Conservation (phyloP, 1,140 invertebrate species). For the Bombus pyrosoma region DNA sequence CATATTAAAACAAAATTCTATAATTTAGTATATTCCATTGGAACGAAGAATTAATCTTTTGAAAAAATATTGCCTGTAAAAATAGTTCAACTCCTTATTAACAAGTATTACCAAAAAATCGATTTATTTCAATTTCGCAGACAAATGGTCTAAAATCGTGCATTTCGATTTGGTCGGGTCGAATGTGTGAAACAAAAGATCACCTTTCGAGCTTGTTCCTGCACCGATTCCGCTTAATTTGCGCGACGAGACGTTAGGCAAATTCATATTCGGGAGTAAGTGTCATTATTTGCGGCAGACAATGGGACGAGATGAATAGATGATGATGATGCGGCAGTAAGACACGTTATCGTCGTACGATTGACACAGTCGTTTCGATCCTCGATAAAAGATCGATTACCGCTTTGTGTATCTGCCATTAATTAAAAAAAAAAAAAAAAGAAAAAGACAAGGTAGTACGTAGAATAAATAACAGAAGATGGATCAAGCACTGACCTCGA, state of each 20-base stretch:
- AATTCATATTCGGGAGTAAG: not conserved
- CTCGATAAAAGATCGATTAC: not conserved
- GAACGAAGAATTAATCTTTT: not conserved
- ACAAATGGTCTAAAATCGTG: not conserved
- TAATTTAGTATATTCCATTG: not conserved
- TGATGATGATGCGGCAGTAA: conserved; percentile 1
- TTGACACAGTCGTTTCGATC: conserved; percentile 10
- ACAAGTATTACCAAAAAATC: not conserved
- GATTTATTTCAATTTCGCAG: not conserved
- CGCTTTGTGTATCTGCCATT: not conserved
- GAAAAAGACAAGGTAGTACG: not conserved
- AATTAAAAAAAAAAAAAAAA: not conserved
- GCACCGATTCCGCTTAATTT: not conserved
- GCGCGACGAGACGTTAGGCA: not conserved
- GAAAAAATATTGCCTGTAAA: not conserved
- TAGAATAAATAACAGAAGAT: not conserved
- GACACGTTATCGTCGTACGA: conserved; percentile 35
- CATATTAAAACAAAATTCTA: too few species aligned
- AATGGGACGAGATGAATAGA: conserved; percentile 7
- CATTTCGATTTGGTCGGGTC: not conserved
- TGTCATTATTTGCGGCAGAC: not conserved
- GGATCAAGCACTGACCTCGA: conserved; percentile 87
- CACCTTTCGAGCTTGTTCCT: conserved; percentile 36
- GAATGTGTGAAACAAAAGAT: not conserved
- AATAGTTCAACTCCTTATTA: not conserved